phyloP scores from a whole-genome alignment of 2,797 vertebrate genomes.

The Thripadectes ignobilis region DNA sequence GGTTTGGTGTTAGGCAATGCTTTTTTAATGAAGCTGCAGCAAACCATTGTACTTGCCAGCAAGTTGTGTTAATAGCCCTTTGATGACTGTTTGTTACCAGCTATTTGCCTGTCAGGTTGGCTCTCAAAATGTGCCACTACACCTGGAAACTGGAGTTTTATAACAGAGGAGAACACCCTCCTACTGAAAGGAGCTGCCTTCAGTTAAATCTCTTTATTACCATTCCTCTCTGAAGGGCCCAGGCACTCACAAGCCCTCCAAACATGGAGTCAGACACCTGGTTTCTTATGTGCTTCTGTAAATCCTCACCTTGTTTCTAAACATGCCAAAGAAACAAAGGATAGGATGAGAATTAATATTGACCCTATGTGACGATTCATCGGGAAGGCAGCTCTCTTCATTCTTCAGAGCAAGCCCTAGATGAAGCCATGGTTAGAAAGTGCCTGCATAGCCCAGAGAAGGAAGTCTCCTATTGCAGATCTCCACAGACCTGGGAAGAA shows the following conservation, averaged over 20 bases:
- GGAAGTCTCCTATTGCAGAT: neutral
- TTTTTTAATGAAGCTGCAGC: neutral
- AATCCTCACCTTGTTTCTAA: neutral
- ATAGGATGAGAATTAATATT: neutral
- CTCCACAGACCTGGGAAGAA: neutral
- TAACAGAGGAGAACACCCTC: neutral
- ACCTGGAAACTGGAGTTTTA: neutral
- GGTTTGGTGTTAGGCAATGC: neutral
- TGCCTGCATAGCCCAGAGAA: neutral
- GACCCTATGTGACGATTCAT: neutral
- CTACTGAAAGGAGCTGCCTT: neutral
- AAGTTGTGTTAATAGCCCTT: neutral
- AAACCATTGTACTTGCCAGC: neutral
- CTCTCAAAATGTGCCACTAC: neutral
- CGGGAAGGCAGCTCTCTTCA: neutral
- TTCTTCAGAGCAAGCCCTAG: neutral
- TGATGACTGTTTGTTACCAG: neutral
- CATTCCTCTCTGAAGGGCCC: neutral
- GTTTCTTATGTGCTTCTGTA: neutral
- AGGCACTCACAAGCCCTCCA: neutral
- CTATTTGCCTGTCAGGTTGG: neutral
- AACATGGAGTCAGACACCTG: neutral
- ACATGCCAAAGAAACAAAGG: neutral
- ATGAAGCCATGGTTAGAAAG: neutral
- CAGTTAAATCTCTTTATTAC: neutral